A percentile compares a stretch with the other conserved stretches of the same genome.
phyloP scores from a whole-genome alignment of 2,113 vertebrate genomes.

The Antechinus stuartii region DNA sequence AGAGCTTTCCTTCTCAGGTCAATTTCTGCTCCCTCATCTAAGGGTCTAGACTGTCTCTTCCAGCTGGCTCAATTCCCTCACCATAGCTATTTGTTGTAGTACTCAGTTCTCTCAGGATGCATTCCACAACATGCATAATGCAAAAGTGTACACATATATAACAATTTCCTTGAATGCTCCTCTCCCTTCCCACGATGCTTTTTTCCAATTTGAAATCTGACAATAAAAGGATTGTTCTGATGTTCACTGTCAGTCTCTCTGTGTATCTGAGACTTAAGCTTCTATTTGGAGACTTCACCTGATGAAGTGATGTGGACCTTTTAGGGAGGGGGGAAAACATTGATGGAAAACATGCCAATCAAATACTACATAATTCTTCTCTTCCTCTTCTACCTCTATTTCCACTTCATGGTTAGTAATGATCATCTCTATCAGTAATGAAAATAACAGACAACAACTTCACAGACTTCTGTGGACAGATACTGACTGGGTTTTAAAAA shows the following conservation, averaged over 20 bases:
- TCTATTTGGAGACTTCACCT: not conserved
- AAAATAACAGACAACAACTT: not conserved
- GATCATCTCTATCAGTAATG: not conserved
- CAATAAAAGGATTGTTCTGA: accelerated
- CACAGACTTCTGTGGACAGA: not conserved
- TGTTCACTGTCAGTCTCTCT: accelerated
- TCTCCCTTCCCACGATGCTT: not conserved
- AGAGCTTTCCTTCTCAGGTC: not conserved
- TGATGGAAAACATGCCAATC: slow-evolving; percentile 7
- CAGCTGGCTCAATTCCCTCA: not conserved
- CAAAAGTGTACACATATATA: not conserved
- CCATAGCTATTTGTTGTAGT: accelerated
- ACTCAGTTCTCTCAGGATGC: not conserved
- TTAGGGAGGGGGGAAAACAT: not conserved
- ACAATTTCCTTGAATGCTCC: accelerated
- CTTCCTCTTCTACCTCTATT: not conserved
- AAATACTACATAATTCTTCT: not conserved
- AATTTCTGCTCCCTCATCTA: not conserved
- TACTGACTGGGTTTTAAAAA: not conserved
- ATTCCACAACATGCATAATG: not conserved
- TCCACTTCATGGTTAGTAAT: not conserved
- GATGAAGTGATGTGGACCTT: slow-evolving; percentile 1
- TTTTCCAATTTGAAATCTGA: not conserved
- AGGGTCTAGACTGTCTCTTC: accelerated
- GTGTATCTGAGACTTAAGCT: not conserved